Base-by-base conservation (phyloP, 2,797 vertebrate species). In the Megalops cyprinoides region DNA sequence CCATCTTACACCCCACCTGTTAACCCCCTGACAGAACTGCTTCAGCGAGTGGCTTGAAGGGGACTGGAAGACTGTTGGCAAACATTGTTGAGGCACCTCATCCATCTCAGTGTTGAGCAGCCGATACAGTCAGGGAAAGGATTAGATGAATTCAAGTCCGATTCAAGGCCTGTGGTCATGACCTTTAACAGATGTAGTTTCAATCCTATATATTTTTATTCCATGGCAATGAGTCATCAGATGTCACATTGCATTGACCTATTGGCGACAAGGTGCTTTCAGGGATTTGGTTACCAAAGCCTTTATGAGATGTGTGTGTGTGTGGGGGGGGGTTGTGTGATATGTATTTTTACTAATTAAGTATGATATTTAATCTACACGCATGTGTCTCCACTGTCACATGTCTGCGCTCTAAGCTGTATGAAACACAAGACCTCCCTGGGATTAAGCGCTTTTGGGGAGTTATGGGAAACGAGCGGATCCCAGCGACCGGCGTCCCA, bases 391-490 rank as follows among this genome's bases (percentile, higher is more conserved):
- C 88, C 84, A 9, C 90, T 90, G 85, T 92, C 91, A 90, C 91
- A 90, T 94, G 91, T 91, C 92, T 92, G 84, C 82, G 84, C 74
- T 89, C 87, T 92, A 90, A 92, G 90, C 90, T 85, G 84, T 83
- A 62, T 92, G 94, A 93, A 95, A 95, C 92, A 82, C 60, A 86
- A 95, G 83, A 87, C 85, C 46, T 25, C 77, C 84, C 85, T 82
- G 20, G 93, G 93, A 94, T 94, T 94, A 95, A 90, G 89, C 92
- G 90, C 90, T 94, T 91, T 90, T 87, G 90, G 85, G 87, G 86
- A 86, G 91, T 92, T 88, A 89, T 88, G 82, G 87, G 87, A 89
- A 89, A 87, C 86, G 84, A 85, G 88, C 83, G 74, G 88, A 86
- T 74, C 81, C 83, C 86, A n/a, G 82, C 71, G 77, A 58, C 88